These are phyloP conservation scores for Brachionus manjavacas DNA, from an alignment of 1,140 invertebrate species.

Conservation along the genomic window DNA sequence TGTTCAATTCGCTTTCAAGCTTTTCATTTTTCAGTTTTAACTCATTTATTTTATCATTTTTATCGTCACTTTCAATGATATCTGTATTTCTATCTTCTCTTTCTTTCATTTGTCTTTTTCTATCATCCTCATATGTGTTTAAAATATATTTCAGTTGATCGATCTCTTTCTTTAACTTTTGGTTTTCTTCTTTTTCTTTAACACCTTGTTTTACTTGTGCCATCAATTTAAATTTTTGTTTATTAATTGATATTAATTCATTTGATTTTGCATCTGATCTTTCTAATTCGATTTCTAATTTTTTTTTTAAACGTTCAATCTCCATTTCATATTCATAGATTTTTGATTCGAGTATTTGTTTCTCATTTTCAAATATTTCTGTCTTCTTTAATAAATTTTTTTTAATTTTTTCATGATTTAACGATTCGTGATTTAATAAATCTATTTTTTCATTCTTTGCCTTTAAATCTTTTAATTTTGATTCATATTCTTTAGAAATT, in stretches of 20 bases:
- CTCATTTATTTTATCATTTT: neutral
- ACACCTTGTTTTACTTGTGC: neutral
- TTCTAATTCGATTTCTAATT: neutral
- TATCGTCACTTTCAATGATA: neutral
- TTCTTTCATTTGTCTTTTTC: neutral
- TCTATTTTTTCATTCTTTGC: neutral
- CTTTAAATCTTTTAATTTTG: neutral
- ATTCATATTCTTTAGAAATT: neutral
- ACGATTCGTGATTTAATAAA: neutral
- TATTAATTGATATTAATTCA: constrained; percentile 12
- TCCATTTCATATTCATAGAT: neutral
- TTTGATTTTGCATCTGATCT: constrained; percentile 12
- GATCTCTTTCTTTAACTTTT: neutral
- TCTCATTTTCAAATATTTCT: neutral
- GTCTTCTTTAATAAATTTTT: neutral
- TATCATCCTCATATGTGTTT: neutral
- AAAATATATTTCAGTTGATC: neutral
- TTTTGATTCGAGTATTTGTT: neutral
- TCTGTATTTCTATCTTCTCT: neutral
- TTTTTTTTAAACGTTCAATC: neutral
- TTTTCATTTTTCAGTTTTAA: neutral
- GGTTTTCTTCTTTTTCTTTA: constrained; percentile 11
- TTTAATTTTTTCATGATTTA: neutral
- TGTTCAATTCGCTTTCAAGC: neutral
- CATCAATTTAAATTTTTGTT: constrained; percentile 33